Conservation (phyloP, 2,888 invertebrate species). For the Cataglyphis altisquamis region DNA sequence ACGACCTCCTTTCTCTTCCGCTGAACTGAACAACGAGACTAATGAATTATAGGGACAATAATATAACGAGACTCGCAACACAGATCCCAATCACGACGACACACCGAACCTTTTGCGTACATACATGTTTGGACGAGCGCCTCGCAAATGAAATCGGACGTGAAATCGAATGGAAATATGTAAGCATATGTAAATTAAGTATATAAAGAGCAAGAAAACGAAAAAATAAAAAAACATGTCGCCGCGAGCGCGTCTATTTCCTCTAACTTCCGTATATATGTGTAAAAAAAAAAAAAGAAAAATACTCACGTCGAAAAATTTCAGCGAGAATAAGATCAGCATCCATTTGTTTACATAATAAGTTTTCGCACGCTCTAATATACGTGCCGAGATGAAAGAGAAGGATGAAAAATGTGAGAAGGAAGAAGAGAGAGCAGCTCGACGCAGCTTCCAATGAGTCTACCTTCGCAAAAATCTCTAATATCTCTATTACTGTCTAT, state of each 20-base stretch:
- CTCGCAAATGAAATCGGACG: constrained; percentile 50
- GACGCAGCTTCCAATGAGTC: constrained; percentile 45
- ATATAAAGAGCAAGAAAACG: constrained; percentile 6
- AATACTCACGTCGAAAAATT: not conserved
- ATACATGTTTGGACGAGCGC: constrained; percentile 33
- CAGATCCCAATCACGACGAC: not conserved
- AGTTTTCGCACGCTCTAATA: constrained; percentile 9
- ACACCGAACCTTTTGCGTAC: not conserved
- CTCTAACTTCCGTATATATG: not conserved
- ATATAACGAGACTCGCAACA: constrained; percentile 36
- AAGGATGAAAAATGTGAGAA: not conserved
- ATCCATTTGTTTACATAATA: not conserved
- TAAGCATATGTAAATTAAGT: constrained; percentile 30
- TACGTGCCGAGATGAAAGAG: not conserved
- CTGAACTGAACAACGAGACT: constrained; percentile 28
- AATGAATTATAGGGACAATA: constrained; percentile 53
- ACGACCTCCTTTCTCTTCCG: not conserved
- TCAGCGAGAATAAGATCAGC: not conserved
- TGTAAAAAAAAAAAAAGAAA: not conserved
- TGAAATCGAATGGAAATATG: not conserved
- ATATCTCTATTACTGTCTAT: constrained; percentile 71
- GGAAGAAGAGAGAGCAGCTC: not conserved
- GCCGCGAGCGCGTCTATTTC: not conserved
- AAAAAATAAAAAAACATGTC: not conserved
- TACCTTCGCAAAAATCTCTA: constrained; percentile 36